phyloP scores from a whole-genome alignment of 2,113 vertebrate species.

The Grallaria varia region DNA sequence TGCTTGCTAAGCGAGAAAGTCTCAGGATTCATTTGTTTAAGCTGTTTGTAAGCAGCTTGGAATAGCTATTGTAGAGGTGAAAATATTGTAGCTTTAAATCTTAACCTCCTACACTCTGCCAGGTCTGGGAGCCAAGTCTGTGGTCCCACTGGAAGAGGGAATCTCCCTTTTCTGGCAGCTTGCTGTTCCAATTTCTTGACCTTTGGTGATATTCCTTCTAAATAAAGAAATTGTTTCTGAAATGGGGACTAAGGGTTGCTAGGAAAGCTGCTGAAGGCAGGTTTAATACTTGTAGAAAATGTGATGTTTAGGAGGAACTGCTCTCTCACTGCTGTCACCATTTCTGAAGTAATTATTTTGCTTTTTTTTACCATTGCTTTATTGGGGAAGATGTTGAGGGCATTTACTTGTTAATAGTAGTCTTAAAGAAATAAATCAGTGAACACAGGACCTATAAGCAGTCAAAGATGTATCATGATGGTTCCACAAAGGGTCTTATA shows the following conservation, averaged over 20 bases:
- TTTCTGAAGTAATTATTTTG: neutral
- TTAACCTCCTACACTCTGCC: neutral
- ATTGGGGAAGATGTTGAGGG: neutral
- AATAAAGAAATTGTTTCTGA: neutral
- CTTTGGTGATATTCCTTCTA: neutral
- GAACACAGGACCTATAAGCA: neutral
- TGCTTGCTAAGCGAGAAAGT: neutral
- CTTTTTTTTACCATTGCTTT: neutral
- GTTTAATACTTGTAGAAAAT: neutral
- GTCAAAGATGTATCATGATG: neutral
- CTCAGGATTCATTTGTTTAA: neutral
- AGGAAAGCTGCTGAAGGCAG: neutral
- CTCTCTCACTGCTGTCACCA: neutral
- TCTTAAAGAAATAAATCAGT: neutral
- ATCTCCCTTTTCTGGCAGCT: neutral
- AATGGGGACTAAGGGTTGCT: neutral
- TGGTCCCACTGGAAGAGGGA: neutral
- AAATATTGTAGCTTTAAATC: neutral
- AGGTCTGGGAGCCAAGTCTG: neutral
- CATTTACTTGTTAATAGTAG: neutral
- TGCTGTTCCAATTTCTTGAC: neutral
- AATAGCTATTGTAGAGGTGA: neutral
- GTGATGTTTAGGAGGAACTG: neutral
- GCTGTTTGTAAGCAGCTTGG: slow-evolving; percentile 2
- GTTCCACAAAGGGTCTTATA: neutral